Evolutionary conservation across 2,888 invertebrate species (phyloP), one percentile per base, ranked within the genome.

Genomic region (Drosophila macrospina): DNA sequence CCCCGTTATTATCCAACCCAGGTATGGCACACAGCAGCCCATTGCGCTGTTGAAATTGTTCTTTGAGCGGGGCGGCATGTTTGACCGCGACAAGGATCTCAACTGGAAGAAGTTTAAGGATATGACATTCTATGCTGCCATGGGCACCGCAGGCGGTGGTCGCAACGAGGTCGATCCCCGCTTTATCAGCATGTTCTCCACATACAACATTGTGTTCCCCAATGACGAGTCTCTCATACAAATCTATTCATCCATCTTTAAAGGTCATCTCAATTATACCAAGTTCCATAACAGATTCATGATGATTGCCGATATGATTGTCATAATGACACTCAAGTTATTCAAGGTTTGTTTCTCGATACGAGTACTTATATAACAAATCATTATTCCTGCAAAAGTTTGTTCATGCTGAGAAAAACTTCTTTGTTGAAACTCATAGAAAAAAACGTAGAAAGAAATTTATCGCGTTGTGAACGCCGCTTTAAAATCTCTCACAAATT

Each of bases 1-100:
- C 44, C 10, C 28, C n/a, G n/a, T n/a, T 20, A 13, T 24, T 13
- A 24, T 24, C 28, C 24, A 11, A 30, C 0, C 15, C 68, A 92
- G 92, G 0, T 98, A 98, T 90, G 98, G 98, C 0, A 98, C 98
- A 0, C 98, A 98, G 89, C 98, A 98, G 89, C 98, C 98, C 0
- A 97, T 98, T 78, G 98, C 98, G 0, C 92, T 98, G 36, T 92
- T 98, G n/a, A 98, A 98, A 91, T 92, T 98, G 10, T 91, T 98
- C n/a, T 95, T 98, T 70, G 98, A 98, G 92, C 94, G 95, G 69
- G 96, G 96, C 59, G 98, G 98, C 15, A 95, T 98, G 91, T 98
- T 97, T 90, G 97, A 97, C 91, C 93, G 97, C 56, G 97, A 96
- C 26, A 97, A 97, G 91, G 97, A 98, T 89, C 93, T 98, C 5